phyloP scores from a whole-genome alignment of 2,888 invertebrate species.

The Coenonympha glycerion region DNA sequence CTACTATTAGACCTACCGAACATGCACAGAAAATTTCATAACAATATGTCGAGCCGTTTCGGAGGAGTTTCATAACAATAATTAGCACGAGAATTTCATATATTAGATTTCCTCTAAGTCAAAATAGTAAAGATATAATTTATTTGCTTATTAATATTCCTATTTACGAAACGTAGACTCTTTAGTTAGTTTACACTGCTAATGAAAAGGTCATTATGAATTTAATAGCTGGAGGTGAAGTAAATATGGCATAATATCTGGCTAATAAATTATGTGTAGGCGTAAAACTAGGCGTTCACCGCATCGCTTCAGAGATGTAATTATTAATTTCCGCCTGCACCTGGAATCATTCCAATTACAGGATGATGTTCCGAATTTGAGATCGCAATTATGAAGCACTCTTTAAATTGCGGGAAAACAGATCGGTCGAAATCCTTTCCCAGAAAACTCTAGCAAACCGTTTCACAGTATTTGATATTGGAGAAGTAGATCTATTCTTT shows the following conservation, averaged over 20 bases:
- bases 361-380: background rate
- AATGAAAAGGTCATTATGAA: background rate
- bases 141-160: no score
- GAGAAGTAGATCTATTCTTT: no score
- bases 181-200: background rate
- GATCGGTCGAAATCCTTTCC: background rate
- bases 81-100: no score
- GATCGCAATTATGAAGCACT: background rate
- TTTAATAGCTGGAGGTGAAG: background rate
- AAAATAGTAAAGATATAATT: no score
- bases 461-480: background rate
- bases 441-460: no score
- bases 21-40: no score
- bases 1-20: no score
- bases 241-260: background rate
- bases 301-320: background rate
- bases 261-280: background rate
- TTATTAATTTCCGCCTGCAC: background rate
- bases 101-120: no score
- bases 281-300: background rate
- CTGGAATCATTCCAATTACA: background rate
- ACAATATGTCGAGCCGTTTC: no score
- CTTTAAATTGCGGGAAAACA: background rate
- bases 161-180: no score
- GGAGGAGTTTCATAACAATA: no score